Evolutionary conservation across 2,113 vertebrate genomes (phyloP), one percentile per base, ranked within the genome.

Genomic region (Microtus richardsoni): DNA sequence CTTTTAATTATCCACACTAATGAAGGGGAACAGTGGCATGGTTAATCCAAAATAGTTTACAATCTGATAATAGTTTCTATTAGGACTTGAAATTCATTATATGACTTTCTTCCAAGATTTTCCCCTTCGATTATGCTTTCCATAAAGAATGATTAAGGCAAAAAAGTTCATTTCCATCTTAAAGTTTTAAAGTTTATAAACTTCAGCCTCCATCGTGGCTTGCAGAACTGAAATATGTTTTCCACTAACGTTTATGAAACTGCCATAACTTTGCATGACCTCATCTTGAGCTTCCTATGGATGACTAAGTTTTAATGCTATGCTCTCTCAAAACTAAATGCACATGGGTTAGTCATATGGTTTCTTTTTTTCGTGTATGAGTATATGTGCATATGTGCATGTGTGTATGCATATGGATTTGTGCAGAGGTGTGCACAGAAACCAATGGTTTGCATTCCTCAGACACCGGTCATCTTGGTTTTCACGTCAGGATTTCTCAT

Each of bases 1-100:
- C 82, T 97, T 97, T 95, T 96, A 97, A 97, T 97, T 97, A 97
- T 95, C 94, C 89, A 96, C 94, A 91, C 95, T 97, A 97, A 96
- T 91, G 96, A 98, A 97, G 91, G 66, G 84, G 94, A 97, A 96
- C 94, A n/a, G 70, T 91, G 70, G 79, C 21, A 52, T 95, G 44
- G 94, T 93, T 94, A 96, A 96, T 94, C 93, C 87, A 95, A 97
- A 96, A 95, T 52, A 93, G 95, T 89, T 96, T 96, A 93, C 84
- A 92, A 97, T 84, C 62, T 87, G 94, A 82, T 91, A 96, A 89
- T 91, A 95, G 95, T 94, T 96, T 97, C 54, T 89, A 94, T 96
- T 96, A 96, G 54, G 58, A 94, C 87, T 96, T 94, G 26, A 85
- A 89, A 93, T 93, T 95, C 88, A 96, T 82, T 94, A 93, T 96